Conservation (phyloP, 1,140 invertebrate genomes). For the Periplaneta americana region DNA sequence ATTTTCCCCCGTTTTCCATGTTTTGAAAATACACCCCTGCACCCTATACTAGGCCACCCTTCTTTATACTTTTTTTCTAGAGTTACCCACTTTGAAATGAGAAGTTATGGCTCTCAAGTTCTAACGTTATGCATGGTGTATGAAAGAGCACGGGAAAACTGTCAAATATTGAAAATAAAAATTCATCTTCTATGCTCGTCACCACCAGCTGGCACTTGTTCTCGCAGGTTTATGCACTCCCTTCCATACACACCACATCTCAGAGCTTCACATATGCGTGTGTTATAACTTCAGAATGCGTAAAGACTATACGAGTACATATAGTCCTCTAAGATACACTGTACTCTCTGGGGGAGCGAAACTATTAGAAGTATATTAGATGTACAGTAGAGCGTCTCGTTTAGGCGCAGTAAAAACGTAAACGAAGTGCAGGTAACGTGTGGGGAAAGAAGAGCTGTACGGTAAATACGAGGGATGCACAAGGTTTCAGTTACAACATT, state of each 20-base stretch:
- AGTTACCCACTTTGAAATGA: background rate
- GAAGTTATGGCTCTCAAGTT: background rate
- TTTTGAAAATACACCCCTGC: background rate
- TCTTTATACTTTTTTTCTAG: background rate
- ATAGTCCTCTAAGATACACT: too few species aligned
- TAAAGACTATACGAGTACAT: too few species aligned
- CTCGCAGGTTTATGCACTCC: background rate
- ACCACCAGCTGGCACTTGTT: background rate
- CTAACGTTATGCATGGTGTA: background rate
- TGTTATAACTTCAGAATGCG: background rate
- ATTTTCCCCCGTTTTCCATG: conserved; percentile 40
- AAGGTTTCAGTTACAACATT: too few species aligned
- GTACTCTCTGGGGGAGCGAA: too few species aligned
- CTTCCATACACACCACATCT: conserved; percentile 16
- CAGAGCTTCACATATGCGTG: background rate
- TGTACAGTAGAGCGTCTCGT: too few species aligned
- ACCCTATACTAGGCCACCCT: background rate
- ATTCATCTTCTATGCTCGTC: conserved; percentile 28
- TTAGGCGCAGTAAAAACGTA: too few species aligned
- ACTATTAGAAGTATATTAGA: too few species aligned
- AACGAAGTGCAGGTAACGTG: too few species aligned
- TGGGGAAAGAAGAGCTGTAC: too few species aligned
- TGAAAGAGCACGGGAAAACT: background rate
- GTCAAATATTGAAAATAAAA: background rate
- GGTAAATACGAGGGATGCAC: too few species aligned